Evolutionary conservation across 1,140 invertebrate species (phyloP), one percentile per base, ranked within the genome.

Genomic region (Pachypeltis micranthus): DNA sequence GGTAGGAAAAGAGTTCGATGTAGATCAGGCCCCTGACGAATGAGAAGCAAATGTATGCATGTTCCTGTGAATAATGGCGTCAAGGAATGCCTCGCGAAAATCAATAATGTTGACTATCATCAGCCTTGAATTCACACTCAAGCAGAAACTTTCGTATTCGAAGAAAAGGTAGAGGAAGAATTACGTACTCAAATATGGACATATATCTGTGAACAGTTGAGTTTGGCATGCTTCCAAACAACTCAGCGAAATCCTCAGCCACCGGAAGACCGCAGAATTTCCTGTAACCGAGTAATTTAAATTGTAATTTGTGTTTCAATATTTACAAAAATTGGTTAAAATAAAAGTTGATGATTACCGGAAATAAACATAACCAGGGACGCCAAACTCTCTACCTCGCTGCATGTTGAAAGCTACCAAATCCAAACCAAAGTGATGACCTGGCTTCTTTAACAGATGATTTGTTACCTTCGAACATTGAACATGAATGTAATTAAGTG

Each of bases 251-350:
- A 16, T 76, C 80, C 25, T 90, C 77, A 0, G 86, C 85, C 19
- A 80, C 83, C 0, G 88, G 85, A 19, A 94, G 76, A 2, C 91
- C 91, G 70, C 91, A 95, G 80, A 91, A 93, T 75, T 93, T 91
- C 66, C 89, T 85, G 66, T 14, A 51, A n/a, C 16, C 16, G 7
- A 39, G 7, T 16, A 39, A 39, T 39, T 39, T 16, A 39, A 39
- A 39, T 7, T 39, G 7, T n/a, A n/a, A n/a, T n/a, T n/a, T n/a
- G n/a, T n/a, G n/a, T n/a, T n/a, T n/a, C n/a, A n/a, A n/a, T n/a
- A n/a, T n/a, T n/a, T n/a, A n/a, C n/a, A n/a, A n/a, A 39, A 39
- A 39, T 16, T 39, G 31, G 31, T 16, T 39, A 39, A 39, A 39
- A 39, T 16, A 10, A 10, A 16, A 39, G 31, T 39, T 39, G 31